These are phyloP conservation scores for Ageneiosus marmoratus DNA, from an alignment of 2,113 vertebrate species.

Conservation along the genomic window DNA sequence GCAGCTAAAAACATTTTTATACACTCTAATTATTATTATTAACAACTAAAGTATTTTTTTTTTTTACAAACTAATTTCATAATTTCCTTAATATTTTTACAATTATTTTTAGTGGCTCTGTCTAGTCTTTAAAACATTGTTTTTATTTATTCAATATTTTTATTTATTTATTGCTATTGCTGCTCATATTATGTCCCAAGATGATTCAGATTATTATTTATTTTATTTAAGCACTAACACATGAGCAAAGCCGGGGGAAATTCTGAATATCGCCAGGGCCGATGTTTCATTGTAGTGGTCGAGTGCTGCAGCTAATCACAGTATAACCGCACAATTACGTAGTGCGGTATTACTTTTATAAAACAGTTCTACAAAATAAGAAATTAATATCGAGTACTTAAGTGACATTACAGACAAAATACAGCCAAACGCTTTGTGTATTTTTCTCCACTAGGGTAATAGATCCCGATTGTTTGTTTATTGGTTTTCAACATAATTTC, in stretches of 20 bases:
- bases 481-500: too few species aligned
- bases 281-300: not conserved
- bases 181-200: not conserved
- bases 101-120: not conserved
- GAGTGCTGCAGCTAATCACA: not conserved
- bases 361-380: too few species aligned
- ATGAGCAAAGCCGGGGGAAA: not conserved
- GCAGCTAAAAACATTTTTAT: not conserved
- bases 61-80: not conserved
- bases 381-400: too few species aligned
- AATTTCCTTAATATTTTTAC: not conserved
- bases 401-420: not conserved
- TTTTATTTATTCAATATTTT: too few species aligned
- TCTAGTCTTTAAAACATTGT: too few species aligned
- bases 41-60: too few species aligned
- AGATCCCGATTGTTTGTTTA: too few species aligned
- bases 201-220: not conserved
- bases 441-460: not conserved
- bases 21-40: not conserved
- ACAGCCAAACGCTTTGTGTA: not conserved
- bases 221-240: not conserved
- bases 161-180: not conserved
- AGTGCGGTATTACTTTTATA: too few species aligned
- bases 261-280: not conserved
- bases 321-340: not conserved